A percentile compares a stretch with the other conserved stretches of the same genome.
Conservation (phyloP, 2,113 vertebrate genomes). For the Scolopax mira region DNA sequence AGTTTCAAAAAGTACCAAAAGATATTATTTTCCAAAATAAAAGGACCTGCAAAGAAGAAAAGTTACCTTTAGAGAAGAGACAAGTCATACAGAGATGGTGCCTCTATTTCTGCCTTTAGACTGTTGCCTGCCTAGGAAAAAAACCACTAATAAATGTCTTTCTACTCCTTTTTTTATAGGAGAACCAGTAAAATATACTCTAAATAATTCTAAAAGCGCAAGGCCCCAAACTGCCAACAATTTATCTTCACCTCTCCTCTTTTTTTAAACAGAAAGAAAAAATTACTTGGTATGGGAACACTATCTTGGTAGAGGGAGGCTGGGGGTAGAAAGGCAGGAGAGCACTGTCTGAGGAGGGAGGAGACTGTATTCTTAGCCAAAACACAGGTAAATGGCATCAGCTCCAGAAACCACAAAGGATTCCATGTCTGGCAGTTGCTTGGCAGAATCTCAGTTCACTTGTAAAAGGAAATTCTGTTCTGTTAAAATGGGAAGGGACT, state of each 20-base stretch:
- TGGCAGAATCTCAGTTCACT: not conserved
- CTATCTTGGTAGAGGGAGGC: not conserved
- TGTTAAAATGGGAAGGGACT: not conserved
- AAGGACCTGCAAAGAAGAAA: not conserved
- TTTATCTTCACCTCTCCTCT: not conserved
- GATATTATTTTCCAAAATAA: not conserved
- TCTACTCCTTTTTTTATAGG: not conserved
- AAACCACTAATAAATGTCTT: not conserved
- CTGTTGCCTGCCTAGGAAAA: not conserved
- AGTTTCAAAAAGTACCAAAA: not conserved
- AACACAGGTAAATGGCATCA: not conserved
- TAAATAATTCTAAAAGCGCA: not conserved
- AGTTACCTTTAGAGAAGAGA: not conserved
- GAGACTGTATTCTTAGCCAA: not conserved
- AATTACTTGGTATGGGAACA: not conserved
- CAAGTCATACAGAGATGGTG: not conserved
- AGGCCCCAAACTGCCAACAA: not conserved
- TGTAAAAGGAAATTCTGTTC: not conserved
- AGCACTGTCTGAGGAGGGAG: not conserved
- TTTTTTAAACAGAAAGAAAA: not conserved
- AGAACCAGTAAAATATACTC: not conserved
- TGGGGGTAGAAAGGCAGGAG: not conserved
- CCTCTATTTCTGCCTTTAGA: not conserved
- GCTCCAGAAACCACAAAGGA: not conserved
- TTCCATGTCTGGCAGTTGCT: not conserved